These are phyloP conservation scores for Typhlichthys eigenmanni DNA, from an alignment of 2,797 vertebrate species.

Conservation along the genomic window DNA sequence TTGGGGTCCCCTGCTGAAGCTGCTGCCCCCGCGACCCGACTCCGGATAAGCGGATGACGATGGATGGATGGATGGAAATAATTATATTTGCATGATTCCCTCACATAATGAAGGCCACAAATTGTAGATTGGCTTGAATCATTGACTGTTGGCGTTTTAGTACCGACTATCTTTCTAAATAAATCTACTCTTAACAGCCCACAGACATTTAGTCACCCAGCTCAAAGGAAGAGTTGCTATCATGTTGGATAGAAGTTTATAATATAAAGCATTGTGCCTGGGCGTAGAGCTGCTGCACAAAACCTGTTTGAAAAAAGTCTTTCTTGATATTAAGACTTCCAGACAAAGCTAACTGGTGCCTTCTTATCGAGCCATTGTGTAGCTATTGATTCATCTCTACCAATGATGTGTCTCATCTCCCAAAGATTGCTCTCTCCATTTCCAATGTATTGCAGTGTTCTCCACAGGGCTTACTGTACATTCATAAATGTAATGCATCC, in stretches of 20 bases:
- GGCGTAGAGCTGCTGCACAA: constrained; percentile 13
- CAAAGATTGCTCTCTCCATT: constrained; percentile 39
- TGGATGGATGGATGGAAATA: neutral
- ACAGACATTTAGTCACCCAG: too few species aligned
- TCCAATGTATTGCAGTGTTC: constrained; percentile 47
- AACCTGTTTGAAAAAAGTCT: constrained; percentile 42
- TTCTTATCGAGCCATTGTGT: constrained; percentile 52
- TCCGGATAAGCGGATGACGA: too few species aligned
- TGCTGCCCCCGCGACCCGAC: too few species aligned
- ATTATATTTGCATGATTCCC: constrained; percentile 30
- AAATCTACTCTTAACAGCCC: constrained; percentile 26
- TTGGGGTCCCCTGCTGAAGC: too few species aligned
- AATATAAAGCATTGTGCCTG: constrained; percentile 1
- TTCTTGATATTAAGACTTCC: constrained; percentile 31
- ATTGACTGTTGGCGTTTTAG: constrained; percentile 2
- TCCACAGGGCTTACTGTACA: constrained; percentile 41
- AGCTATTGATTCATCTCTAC: constrained; percentile 63
- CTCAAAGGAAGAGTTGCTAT: neutral
- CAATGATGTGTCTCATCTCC: constrained; percentile 52
- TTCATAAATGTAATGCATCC: constrained; percentile 23
- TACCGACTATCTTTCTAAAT: constrained; percentile 13
- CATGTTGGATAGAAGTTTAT: constrained; percentile 25
- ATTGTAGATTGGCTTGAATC: constrained; percentile 20
- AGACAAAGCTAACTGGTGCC: constrained; percentile 46
- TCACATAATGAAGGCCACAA: neutral